These are phyloP conservation scores for Oopsacas minuta DNA, from an alignment of 37 sponge, comb jelly and placozoan genomes.

Conservation along the genomic window DNA sequence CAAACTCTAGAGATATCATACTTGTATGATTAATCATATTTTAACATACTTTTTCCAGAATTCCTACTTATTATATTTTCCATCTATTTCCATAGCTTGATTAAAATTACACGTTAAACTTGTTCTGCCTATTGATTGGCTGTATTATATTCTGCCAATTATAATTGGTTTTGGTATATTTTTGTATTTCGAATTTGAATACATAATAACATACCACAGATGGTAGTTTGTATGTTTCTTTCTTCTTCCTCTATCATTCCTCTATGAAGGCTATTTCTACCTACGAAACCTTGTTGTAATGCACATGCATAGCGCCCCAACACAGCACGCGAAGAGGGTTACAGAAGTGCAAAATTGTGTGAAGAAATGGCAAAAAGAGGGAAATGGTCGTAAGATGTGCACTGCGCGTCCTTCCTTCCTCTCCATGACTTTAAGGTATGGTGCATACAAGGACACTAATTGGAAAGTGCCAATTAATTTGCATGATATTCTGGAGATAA, in stretches of 20 bases:
- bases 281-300: background rate
- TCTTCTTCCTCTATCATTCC: slow-evolving; percentile 10
- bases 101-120: too few species aligned
- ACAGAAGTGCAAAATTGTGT: background rate
- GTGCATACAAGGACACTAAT: background rate
- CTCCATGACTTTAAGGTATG: background rate
- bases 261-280: background rate
- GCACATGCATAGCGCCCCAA: background rate
- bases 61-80: too few species aligned
- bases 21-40: too few species aligned
- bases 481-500: slow-evolving; percentile 6
- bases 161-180: too few species aligned
- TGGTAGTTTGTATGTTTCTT: slow-evolving; percentile 9
- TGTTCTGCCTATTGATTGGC: too few species aligned
- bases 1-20: too few species aligned
- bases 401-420: slow-evolving; percentile 9
- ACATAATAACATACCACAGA: background rate
- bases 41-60: too few species aligned
- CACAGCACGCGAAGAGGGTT: background rate
- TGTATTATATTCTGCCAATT: too few species aligned
- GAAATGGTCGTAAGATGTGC: background rate
- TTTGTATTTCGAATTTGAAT: background rate
- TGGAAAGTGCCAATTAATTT: background rate
- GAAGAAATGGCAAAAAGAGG: background rate
- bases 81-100: too few species aligned